Conservation (phyloP, 2,113 vertebrate genomes). For the Eudyptes chrysolophus region DNA sequence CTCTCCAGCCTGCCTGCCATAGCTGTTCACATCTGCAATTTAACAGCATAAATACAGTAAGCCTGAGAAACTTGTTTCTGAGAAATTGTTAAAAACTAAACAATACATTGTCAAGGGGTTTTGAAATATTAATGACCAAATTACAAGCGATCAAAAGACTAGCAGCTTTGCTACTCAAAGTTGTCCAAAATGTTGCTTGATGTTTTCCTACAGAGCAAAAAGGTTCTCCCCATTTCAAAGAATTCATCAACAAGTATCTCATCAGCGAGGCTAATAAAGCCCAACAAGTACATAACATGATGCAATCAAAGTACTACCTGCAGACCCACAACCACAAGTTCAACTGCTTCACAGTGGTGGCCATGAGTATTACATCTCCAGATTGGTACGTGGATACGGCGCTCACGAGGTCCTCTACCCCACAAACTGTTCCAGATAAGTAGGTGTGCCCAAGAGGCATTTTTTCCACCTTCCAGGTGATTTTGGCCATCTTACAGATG, state of each 20-base stretch:
- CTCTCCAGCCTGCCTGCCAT: not conserved
- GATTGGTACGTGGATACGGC: fast-evolving
- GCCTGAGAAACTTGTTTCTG: not conserved
- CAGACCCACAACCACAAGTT: not conserved
- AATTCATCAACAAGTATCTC: not conserved
- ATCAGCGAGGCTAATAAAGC: not conserved
- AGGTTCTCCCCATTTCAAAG: not conserved
- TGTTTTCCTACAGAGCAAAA: not conserved
- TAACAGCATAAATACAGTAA: not conserved
- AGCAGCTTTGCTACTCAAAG: not conserved
- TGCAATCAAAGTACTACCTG: not conserved
- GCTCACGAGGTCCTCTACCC: not conserved
- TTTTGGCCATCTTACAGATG: not conserved
- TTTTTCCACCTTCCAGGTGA: not conserved
- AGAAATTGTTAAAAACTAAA: not conserved
- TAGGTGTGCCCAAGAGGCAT: not conserved
- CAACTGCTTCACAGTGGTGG: not conserved
- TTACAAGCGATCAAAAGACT: not conserved
- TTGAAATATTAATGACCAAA: not conserved
- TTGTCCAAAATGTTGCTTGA: not conserved
- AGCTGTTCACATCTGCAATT: not conserved
- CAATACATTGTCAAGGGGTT: not conserved
- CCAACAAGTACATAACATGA: not conserved
- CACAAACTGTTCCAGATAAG: not conserved
- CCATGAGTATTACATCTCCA: not conserved